Evolutionary conservation across 2,113 vertebrate genomes (phyloP), one percentile per base, ranked within the genome.

Genomic region (Cheirogaleus medius): DNA sequence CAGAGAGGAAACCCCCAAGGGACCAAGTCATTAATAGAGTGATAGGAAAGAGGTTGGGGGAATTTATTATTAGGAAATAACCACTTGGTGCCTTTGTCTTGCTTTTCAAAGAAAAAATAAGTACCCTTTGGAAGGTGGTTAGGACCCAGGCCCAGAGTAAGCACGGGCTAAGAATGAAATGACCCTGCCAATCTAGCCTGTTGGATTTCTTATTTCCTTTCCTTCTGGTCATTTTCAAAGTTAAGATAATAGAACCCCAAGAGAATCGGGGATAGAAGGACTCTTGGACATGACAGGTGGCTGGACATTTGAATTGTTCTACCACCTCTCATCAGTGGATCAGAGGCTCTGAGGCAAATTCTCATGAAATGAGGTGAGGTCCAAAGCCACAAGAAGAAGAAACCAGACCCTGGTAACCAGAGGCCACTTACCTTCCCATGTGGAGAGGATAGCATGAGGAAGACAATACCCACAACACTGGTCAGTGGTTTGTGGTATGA

Each of bases 1-100:
- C 78, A 13, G 14, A 93, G 52, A 90, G 92, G 58, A 96, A 82
- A 74, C 76, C 87, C 78, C 44, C 87, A 69, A 95, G 84, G 91
- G 63, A 49, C 88, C 74, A 95, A 91, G 78, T 63, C 20, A 42
- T 92, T 77, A 98, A 84, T 6, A 63, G 37, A 94, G 68, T 0
- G 0, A 52, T 52, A 4, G 9, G 54, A 90, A 80, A 34, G 42
- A 87, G 25, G 69, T 21, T 73, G 58, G 25, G 9, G 25, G 20
- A 17, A 27, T 86, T 60, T 88, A 90, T 91, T 78, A 44, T 54
- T 64, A 54, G 56, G 25, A 71, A 97, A 71, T 49, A 64, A 81
- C 47, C 54, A 69, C 77, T 85, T 42, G 18, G n/a, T 71, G 64
- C 25, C 82, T 71, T 73, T 52, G n/a, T 85, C 18, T 90, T 56